Evolutionary conservation across 2,888 invertebrate species (phyloP).

Genomic region (Drosophila falleni): DNA sequence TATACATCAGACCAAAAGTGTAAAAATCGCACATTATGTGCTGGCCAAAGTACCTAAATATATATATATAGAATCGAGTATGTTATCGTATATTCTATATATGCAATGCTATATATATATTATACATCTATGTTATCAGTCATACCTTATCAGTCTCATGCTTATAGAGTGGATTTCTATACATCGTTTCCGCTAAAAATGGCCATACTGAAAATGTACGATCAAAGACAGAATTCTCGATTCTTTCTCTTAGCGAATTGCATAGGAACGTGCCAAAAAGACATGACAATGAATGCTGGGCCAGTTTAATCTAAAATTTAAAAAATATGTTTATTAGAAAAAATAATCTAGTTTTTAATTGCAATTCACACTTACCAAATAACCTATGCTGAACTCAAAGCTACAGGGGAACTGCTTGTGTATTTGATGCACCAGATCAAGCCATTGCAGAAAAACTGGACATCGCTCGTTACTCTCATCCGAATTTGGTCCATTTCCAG

Average conservation of each 20-base stretch:
- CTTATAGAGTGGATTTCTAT: constrained; percentile 94
- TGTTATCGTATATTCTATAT: background rate
- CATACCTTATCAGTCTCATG: constrained; percentile 85
- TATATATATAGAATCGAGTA: background rate
- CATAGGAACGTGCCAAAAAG: constrained; percentile 98
- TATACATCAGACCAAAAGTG: constrained; percentile 95
- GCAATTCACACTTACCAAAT: constrained; percentile 88
- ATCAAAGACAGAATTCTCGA: constrained; percentile 88
- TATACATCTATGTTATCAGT: constrained; percentile 3
- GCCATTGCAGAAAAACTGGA: constrained; percentile 99
- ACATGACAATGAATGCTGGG: constrained; percentile 97
- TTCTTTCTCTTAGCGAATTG: constrained; percentile 92
- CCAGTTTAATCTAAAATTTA: constrained; percentile 92
- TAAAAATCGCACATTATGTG: constrained; percentile 93
- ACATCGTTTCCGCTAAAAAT: constrained; percentile 91
- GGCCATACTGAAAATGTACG: constrained; percentile 95
- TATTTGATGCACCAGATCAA: constrained; percentile 98
- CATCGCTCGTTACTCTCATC: constrained; percentile 98
- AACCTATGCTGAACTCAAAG: constrained; percentile 98
- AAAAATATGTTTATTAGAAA: background rate
- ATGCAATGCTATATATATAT: background rate
- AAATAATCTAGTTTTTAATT: background rate
- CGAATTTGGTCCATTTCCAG: constrained; percentile 92
- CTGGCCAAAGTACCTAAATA: constrained; percentile 93
- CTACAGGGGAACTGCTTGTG: constrained; percentile 94